A percentile compares a stretch with the other conserved stretches of the same genome.
Conservation (phyloP, 1,140 invertebrate genomes). For the Calosoma granatense region DNA sequence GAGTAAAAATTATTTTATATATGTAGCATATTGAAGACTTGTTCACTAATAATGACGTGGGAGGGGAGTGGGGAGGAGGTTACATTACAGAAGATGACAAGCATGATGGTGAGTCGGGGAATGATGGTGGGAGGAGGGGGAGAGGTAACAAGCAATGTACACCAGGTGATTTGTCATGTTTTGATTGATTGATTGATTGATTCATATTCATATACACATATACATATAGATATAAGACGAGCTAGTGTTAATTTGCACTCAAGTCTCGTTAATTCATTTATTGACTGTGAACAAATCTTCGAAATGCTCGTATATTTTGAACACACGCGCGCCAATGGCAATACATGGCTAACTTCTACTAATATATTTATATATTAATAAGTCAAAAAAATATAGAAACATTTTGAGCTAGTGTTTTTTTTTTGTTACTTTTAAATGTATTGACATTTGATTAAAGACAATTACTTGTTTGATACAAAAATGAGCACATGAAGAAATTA, state of each 20-base stretch:
- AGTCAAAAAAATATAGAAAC: slow-evolving; percentile 27
- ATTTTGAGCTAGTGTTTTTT: slow-evolving; percentile 29
- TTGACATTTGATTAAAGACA: slow-evolving; percentile 32
- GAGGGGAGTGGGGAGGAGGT: neutral
- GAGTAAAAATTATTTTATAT: slow-evolving; percentile 4
- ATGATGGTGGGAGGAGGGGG: too few relatives aligned
- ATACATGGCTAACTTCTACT: slow-evolving; percentile 3
- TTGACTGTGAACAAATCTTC: slow-evolving; percentile 3
- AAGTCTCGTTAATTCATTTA: slow-evolving; percentile 3
- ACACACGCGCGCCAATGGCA: slow-evolving; percentile 16
- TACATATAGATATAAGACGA: neutral
- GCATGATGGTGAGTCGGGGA: too few relatives aligned
- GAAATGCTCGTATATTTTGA: slow-evolving; percentile 16
- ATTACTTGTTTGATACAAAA: slow-evolving; percentile 28
- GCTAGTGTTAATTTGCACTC: neutral
- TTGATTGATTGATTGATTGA: slow-evolving; percentile 11
- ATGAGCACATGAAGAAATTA: slow-evolving; percentile 26
- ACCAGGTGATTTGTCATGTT: neutral
- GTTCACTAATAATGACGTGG: neutral
- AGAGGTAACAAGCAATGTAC: neutral
- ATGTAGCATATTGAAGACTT: neutral
- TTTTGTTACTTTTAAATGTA: slow-evolving; percentile 21
- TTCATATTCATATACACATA: slow-evolving; percentile 11
- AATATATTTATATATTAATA: slow-evolving; percentile 12
- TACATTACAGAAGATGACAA: too few relatives aligned